These are phyloP conservation scores for Lysiphlebus fabarum DNA, from an alignment of 1,140 invertebrate species.

Conservation along the genomic window DNA sequence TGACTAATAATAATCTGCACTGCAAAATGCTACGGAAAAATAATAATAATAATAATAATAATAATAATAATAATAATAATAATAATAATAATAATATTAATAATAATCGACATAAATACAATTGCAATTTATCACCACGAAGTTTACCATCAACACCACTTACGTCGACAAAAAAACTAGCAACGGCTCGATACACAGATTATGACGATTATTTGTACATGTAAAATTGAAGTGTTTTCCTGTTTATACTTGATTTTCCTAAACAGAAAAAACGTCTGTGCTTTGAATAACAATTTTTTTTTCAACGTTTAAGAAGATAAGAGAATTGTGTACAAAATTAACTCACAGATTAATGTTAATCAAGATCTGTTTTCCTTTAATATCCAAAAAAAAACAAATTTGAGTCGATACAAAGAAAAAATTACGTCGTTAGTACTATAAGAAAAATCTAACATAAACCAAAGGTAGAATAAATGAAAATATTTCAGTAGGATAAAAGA, in stretches of 20 bases:
- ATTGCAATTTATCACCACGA: conserved; percentile 41
- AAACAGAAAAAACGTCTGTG: background rate
- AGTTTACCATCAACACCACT: conserved; percentile 50
- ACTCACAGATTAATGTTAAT: background rate
- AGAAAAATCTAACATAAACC: conserved; percentile 42
- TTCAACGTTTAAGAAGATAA: background rate
- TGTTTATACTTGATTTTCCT: too few relatives aligned
- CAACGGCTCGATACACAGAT: conserved; percentile 54
- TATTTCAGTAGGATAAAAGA: too few relatives aligned
- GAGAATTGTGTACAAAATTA: conserved; percentile 13
- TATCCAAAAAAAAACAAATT: too few relatives aligned
- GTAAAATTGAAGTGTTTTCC: too few relatives aligned
- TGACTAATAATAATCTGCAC: conserved; percentile 24
- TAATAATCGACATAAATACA: conserved; percentile 24
- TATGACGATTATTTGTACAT: conserved; percentile 65
- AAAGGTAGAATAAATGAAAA: conserved; percentile 45
- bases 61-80: too few relatives aligned
- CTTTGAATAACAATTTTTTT: background rate
- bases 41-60: too few relatives aligned
- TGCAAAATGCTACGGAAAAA: conserved; percentile 21
- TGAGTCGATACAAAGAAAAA: conserved; percentile 34
- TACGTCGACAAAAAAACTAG: conserved; percentile 45
- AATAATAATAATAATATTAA: conserved; percentile 20
- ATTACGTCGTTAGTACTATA: conserved; percentile 36
- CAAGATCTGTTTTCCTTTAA: too few relatives aligned